Evolutionary conservation across 2,797 vertebrate genomes (phyloP), one percentile per base, ranked within the genome.

Genomic region (Alouatta caraya): DNA sequence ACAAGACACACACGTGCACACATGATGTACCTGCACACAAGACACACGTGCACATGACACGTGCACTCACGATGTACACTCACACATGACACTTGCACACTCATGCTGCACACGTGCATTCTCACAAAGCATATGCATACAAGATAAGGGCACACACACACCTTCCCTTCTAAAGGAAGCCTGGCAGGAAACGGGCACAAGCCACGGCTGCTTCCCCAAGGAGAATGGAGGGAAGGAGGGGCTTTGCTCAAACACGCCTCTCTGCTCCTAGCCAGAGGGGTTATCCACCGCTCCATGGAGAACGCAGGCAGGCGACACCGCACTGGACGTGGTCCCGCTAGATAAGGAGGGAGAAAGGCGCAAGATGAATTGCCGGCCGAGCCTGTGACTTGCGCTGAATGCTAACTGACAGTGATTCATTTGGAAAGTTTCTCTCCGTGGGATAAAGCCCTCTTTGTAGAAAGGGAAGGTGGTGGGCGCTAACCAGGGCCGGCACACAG

Each of bases 281-380:
- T 1, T 8, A 12, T 12, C 52, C 0, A 14, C 48, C 0, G 13
- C 88, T 19, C 72, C 19, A 0, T 0, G 42, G 50, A 8, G 84
- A 37, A 14, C 61, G 30, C 26, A 13, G 1, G 70, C 37, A 33
- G 64, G 14, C 22, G 5, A 24, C 28, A 0, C 1, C 0, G 21
- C 17, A 61, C 73, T 0, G n/a, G 76, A 75, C 52, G 13, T 39
- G 39, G 22, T 17, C 48, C 4, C 7, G 0, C 33, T 8, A 39
- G 79, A 88, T 57, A 79, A 80, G 4, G 17, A 2, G 1, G 33
- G 59, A 87, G 5, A 37, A 70, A 88, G 81, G 72, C 15, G 11
- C 1, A 6, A n/a, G 61, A n/a, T 0, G 50, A 10, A 28, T 0
- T 0, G 46, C 14, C 2, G 0, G 14, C 37, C 1, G 24, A 79